Evolutionary conservation across 2,888 invertebrate species (phyloP), one percentile per base, ranked within the genome.

Genomic region (Ptilodon capucinus): DNA sequence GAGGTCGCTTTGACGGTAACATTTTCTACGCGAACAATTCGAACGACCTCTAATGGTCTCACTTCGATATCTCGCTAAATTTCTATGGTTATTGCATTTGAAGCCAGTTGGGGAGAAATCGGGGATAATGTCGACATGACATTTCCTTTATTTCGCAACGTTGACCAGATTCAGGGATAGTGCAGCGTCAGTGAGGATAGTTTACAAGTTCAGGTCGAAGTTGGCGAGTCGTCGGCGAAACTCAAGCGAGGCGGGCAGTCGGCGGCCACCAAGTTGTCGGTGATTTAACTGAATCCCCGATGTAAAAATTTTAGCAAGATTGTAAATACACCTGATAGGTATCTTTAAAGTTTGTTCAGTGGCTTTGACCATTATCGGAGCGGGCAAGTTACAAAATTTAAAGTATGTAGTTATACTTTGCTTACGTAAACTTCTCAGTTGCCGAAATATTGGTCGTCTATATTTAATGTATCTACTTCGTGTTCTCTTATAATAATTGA

Each of bases 21-120:
- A 55, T 59, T 65, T 64, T 68, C 65, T 62, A 60, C 57, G 50
- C 52, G 55, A 68, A 64, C 57, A 51, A 54, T 39, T n/a, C 45
- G 51, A 51, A 60, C 57, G 52, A 58, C 39, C 44, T 48, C 43
- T 64, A 64, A 68, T 68, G 54, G 52, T 44, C 55, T 52, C 47
- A 44, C 55, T 67, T 60, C 61, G 54, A 67, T 64, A 51, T 51
- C 46, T 36, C 50, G 61, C 55, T 46, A 57, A 66, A 55, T 64
- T 60, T 60, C 50, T 52, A 52, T 54, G 48, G 50, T 60, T 60
- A 67, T 60, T 52, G 43, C 53, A 52, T 64, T 55, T 60, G 45
- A 42, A 21, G 23, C 45, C 43, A 53, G 48, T 40, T 39, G 14
- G 18, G 28, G 51, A 51, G 57, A 57, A 57, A 13, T 30, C 7